Percentiles rank a stretch among this genome's conserved stretches.
phyloP scores from a whole-genome alignment of 1,140 invertebrate genomes.

The Triops cancriformis region DNA sequence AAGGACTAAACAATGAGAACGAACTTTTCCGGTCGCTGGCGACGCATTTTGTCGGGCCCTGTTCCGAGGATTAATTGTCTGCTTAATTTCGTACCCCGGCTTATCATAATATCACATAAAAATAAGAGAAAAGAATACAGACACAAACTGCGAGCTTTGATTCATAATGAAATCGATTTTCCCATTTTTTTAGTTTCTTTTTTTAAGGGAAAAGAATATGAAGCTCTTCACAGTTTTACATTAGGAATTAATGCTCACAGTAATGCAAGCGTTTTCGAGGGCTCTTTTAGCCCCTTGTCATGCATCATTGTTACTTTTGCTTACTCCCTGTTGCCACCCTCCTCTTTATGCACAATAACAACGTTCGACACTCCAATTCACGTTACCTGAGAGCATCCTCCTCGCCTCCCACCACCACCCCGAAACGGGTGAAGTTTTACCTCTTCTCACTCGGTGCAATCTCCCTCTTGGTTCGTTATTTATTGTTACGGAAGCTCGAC shows the following conservation, averaged over 20 bases:
- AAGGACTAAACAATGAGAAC: not conserved
- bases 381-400: not conserved
- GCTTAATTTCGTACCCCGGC: too few species aligned
- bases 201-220: not conserved
- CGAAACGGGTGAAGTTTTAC: not conserved
- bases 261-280: not conserved
- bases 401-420: not conserved
- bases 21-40: not conserved
- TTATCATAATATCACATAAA: too few species aligned
- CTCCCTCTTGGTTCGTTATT: not conserved
- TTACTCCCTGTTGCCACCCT: not conserved
- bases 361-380: not conserved
- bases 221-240: too few species aligned
- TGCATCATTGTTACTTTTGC: not conserved
- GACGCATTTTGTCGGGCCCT: not conserved
- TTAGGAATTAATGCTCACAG: not conserved
- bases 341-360: not conserved
- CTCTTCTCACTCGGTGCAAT: not conserved
- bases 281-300: not conserved
- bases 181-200: not conserved
- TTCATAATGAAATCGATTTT: not conserved
- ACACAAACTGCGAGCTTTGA: not conserved
- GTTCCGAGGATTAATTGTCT: too few species aligned
- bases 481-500: conserved; percentile 5
- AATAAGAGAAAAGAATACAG: too few species aligned